Percentiles rank a stretch among this genome's conserved stretches.
These are phyloP conservation scores for Gymnopithys bicolor DNA, from an alignment of 2,797 vertebrate genomes.

Conservation along the genomic window DNA sequence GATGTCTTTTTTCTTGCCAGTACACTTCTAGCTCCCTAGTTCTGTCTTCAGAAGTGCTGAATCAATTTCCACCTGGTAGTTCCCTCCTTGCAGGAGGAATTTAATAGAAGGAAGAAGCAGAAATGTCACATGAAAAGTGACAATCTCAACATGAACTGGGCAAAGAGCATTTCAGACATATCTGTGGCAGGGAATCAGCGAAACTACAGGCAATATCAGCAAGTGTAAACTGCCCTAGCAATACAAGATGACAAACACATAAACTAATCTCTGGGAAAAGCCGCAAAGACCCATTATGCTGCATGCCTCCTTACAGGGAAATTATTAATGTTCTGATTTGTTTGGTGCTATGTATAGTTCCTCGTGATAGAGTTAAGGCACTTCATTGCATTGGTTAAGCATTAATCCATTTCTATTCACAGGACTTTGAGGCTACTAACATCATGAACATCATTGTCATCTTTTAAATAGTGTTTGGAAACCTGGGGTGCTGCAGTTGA, in stretches of 20 bases:
- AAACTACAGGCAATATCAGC: background rate
- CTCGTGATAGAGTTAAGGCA: background rate
- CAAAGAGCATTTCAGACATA: background rate
- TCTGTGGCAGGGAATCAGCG: background rate
- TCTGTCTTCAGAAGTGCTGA: background rate
- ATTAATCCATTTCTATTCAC: background rate
- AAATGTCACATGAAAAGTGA: background rate
- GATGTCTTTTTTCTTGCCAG: background rate
- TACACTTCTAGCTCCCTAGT: background rate
- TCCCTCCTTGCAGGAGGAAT: background rate
- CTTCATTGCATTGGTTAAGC: background rate
- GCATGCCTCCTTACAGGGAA: background rate
- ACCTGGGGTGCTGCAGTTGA: background rate
- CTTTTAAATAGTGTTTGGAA: background rate
- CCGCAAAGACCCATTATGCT: background rate
- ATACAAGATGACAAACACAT: background rate
- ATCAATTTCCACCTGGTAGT: background rate
- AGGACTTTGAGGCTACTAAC: background rate
- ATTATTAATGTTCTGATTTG: background rate
- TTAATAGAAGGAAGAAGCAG: background rate
- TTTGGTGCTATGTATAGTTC: background rate
- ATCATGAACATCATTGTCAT: background rate
- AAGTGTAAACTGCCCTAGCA: background rate
- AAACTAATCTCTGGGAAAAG: background rate
- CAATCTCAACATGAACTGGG: background rate